Evolutionary conservation across 1,140 invertebrate species (phyloP), one percentile per base, ranked within the genome.

Genomic region (Hyphantria cunea): DNA sequence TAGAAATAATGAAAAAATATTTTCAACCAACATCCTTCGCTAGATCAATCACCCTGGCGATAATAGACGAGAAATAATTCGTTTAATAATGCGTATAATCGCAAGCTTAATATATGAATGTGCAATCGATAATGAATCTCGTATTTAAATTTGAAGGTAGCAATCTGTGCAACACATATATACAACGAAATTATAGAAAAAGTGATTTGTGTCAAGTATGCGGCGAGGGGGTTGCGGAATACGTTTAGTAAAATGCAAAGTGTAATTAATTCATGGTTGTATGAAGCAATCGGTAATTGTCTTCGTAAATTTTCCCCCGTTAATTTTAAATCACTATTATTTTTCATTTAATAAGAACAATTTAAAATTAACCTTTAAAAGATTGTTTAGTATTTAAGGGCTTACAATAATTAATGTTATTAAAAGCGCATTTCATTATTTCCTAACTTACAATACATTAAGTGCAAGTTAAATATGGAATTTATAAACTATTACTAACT

Each of bases 31-130:
- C 8, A 37, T 10, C 8, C 34, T 10, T 25, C 34, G 34, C n/a
- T 12, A 7, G 9, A 44, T n/a, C 41, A 7, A 44, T 12, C 6
- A 9, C 9, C n/a, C n/a, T 0, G 9, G 41, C n/a, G 2, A 12
- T 44, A 3, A 13, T 44, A n/a, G 41, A 6, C 41, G 13, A 44
- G 6, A 44, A 6, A 13, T 44, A 44, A 12, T 44, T 44, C 12
- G 12, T n/a, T 6, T 44, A 44, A 44, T 44, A 44, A 44, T 44
- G 12, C 41, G 17, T 25, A 44, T 44, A 44, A 44, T 13, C 12
- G 11, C 17, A 25, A 44, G 41, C n/a, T n/a, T 44, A 13, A 6
- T 13, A n/a, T n/a, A 44, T 44, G 17, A 3, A 44, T 6, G 41
- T 7, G 41, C 13, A 44, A 44, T 13, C 41, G 41, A 44, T 44